phyloP scores from a whole-genome alignment of 2,888 invertebrate species.

The Torymus aiolomorphi region DNA sequence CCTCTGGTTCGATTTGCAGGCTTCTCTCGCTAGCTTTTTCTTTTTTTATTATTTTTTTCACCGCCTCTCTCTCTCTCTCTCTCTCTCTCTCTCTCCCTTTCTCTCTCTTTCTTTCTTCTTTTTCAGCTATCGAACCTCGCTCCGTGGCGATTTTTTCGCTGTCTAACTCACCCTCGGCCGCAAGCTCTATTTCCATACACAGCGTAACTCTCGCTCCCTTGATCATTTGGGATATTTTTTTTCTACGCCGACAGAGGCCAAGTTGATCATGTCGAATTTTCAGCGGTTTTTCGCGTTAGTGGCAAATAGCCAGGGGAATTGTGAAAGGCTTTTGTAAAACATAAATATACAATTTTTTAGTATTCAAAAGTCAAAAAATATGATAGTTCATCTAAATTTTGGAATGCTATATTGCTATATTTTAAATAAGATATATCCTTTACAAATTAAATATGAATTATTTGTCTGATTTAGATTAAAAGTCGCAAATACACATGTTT shows the following conservation, averaged over 20 bases:
- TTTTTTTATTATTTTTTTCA: background rate
- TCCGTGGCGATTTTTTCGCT: slow-evolving; percentile 9
- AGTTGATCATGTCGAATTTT: slow-evolving; percentile 43
- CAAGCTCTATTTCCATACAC: background rate
- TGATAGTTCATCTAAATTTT: too few relatives aligned
- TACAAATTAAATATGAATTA: too few relatives aligned
- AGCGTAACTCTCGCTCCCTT: background rate
- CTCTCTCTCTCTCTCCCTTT: slow-evolving; percentile 21
- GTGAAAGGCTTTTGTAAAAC: background rate
- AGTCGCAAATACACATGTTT: too few relatives aligned
- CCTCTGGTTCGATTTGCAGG: slow-evolving; percentile 31
- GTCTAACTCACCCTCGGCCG: background rate
- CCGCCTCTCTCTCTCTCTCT: slow-evolving; percentile 4
- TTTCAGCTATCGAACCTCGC: background rate
- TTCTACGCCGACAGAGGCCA: background rate
- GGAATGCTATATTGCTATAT: too few relatives aligned
- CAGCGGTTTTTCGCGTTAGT: background rate
- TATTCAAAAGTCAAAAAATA: too few relatives aligned
- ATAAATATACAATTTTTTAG: background rate
- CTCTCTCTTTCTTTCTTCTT: slow-evolving; percentile 13
- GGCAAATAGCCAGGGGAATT: background rate
- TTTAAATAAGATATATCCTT: too few relatives aligned
- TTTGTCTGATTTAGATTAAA: too few relatives aligned
- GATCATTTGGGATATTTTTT: slow-evolving; percentile 32
- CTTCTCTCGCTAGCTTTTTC: background rate